Base-by-base conservation (phyloP, 1,140 invertebrate species). In the Chlorops oryzae region DNA sequence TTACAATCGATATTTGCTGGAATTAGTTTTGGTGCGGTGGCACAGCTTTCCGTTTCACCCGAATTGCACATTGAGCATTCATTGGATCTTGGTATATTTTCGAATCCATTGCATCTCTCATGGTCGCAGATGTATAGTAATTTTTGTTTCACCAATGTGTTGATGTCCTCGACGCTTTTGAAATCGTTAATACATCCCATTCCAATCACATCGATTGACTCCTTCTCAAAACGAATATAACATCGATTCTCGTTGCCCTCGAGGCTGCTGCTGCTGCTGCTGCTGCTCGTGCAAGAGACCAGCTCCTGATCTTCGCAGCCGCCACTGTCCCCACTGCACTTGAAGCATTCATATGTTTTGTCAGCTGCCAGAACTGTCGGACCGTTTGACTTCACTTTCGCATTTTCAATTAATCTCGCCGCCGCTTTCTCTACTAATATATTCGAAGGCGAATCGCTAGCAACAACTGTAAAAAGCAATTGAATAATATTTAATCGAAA, bases 131-230 rank as follows among this genome's bases (percentile, higher is more conserved):
- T 28, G 17, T 42, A 46, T 0, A 58, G 5, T 5, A 61, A 3
- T 2, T 58, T 54, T 46, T 62, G 42, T 44, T 59, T 50, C 7
- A 54, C 27, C 15, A 54, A 38, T 2, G 34, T n/a, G 1, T 25
- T 57, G 17, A 55, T 21, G 38, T 55, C 42, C 4, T 59, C 62
- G 20, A 55, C 51, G 2, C 47, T 51, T 34, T 64, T 62, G 10
- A 69, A 59, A 10, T 66, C 60, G 5, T 63, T 62, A 20, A 50
- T 49, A 45, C 66, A 70, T 12, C 66, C 66, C 63, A 69, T 55
- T 39, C 44, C 50, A 4, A 66, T 34, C 3, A 65, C 3, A 15
- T 34, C 23, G 5, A 25, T 28, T 18, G 1, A 39, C 0, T 43
- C 20, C 10, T 10, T 15, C 0, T 66, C 62, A n/a, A 52, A 64